phyloP scores from a whole-genome alignment of 2,888 invertebrate genomes.

The Parthenolecanium corni region DNA sequence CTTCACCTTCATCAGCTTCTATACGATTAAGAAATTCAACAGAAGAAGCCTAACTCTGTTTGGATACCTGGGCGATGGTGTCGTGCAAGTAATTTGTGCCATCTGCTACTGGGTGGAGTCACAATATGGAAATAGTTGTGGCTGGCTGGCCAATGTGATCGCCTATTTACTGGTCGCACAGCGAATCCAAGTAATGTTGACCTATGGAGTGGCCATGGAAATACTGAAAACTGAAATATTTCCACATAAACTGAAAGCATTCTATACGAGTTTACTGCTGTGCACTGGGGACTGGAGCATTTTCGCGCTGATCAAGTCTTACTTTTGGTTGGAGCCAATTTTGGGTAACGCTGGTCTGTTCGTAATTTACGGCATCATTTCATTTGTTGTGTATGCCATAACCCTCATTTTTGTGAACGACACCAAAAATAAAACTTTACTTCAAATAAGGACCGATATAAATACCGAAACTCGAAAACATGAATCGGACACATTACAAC shows the following conservation, averaged over 20 bases:
- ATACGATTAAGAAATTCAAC: not conserved
- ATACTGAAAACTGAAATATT: not conserved
- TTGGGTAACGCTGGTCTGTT: not conserved
- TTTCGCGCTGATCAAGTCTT: not conserved
- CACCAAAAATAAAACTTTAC: not conserved
- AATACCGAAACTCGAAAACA: too few species aligned
- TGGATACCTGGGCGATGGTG: not conserved
- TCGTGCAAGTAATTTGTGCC: not conserved
- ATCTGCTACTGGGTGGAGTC: not conserved
- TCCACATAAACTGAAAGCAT: not conserved
- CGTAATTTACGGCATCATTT: not conserved
- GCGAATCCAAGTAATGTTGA: not conserved
- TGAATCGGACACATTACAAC: too few species aligned
- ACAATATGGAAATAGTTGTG: not conserved
- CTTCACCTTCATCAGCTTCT: not conserved
- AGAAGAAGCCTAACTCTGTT: not conserved
- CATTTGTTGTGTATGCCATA: not conserved
- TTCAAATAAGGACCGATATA: not conserved
- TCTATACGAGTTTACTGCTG: not conserved
- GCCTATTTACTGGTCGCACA: not conserved
- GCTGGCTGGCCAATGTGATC: not conserved
- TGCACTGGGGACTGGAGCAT: not conserved
- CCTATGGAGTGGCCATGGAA: not conserved
- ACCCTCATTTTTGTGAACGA: not conserved
- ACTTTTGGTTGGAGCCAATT: not conserved